Conservation (phyloP, 2,888 invertebrate genomes). For the Oscheius sp. region DNA sequence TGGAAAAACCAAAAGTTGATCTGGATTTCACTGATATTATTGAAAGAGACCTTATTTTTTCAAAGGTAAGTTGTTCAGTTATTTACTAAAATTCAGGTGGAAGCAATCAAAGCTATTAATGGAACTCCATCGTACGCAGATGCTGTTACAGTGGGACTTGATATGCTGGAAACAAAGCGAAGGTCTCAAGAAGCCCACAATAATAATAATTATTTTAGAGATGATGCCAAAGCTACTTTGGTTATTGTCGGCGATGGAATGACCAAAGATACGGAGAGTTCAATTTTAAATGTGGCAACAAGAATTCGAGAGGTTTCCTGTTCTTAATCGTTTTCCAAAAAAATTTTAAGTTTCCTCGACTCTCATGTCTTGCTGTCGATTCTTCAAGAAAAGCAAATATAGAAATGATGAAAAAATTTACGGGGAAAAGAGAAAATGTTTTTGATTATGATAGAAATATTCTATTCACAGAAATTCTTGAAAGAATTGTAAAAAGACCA, state of each 20-base stretch:
- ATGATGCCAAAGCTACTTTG: conserved; percentile 50
- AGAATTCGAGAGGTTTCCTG: conserved; percentile 23
- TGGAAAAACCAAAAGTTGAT: conserved; percentile 33
- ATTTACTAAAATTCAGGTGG: neutral
- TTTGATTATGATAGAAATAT: conserved; percentile 49
- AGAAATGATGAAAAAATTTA: conserved; percentile 18
- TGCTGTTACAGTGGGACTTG: conserved; percentile 45
- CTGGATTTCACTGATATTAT: conserved; percentile 27
- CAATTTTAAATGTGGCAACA: conserved; percentile 22
- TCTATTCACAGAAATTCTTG: conserved; percentile 49
- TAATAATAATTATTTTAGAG: too few species aligned
- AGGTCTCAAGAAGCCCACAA: too few species aligned
- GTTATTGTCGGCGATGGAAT: conserved; percentile 57
- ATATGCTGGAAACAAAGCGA: conserved; percentile 37
- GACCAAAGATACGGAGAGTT: conserved; percentile 18
- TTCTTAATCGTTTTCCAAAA: neutral
- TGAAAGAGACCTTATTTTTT: conserved; percentile 25
- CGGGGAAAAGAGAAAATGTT: conserved; percentile 43
- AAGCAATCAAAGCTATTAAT: conserved; percentile 21
- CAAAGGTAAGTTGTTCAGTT: neutral
- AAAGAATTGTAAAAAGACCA: conserved; percentile 34
- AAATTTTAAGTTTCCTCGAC: conserved; percentile 8
- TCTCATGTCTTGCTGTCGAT: conserved; percentile 38
- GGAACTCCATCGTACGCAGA: conserved; percentile 50
- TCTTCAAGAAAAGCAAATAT: conserved; percentile 33